Conservation (phyloP, 2,888 invertebrate species). For the Psylliodes chrysocephalus region DNA sequence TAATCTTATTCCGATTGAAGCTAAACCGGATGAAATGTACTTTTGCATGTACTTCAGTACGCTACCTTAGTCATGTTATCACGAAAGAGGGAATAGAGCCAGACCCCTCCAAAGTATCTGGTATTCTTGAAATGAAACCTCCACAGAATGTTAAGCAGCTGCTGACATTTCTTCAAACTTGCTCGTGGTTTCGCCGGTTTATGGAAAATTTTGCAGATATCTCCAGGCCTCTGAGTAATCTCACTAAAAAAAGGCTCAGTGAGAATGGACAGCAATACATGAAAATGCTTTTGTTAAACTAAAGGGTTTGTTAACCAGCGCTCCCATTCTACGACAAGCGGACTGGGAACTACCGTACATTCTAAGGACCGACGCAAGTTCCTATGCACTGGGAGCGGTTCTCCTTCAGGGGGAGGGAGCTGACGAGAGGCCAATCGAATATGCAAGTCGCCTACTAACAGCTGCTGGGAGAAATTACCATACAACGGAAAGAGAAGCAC, state of each 20-base stretch:
- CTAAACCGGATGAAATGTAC: conserved; percentile 44
- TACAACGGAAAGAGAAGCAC: conserved; percentile 48
- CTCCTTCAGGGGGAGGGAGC: neutral
- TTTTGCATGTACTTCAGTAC: conserved; percentile 26
- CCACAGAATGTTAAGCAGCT: conserved; percentile 42
- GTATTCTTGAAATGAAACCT: conserved; percentile 8
- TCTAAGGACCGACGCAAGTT: too few species aligned
- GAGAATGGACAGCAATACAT: too few species aligned
- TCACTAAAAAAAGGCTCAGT: too few species aligned
- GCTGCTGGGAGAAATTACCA: conserved; percentile 47
- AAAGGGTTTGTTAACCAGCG: too few species aligned
- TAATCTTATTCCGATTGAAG: conserved; percentile 39
- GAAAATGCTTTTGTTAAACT: too few species aligned
- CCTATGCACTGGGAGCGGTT: too few species aligned
- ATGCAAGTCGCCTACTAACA: conserved; percentile 48
- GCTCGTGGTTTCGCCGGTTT: too few species aligned
- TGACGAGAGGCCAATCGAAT: conserved; percentile 39
- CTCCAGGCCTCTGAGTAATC: too few species aligned
- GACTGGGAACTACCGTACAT: too few species aligned
- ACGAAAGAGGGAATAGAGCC: too few species aligned
- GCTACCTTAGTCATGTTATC: conserved; percentile 1
- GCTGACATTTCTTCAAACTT: conserved; percentile 44
- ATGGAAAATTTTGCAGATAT: too few species aligned
- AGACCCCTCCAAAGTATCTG: conserved; percentile 15
- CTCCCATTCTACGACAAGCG: too few species aligned